Percentiles rank a stretch among this genome's conserved stretches.
These are phyloP conservation scores for Scolanthus callimorphus DNA, from an alignment of 92 coral and sea anemone species.

Conservation along the genomic window DNA sequence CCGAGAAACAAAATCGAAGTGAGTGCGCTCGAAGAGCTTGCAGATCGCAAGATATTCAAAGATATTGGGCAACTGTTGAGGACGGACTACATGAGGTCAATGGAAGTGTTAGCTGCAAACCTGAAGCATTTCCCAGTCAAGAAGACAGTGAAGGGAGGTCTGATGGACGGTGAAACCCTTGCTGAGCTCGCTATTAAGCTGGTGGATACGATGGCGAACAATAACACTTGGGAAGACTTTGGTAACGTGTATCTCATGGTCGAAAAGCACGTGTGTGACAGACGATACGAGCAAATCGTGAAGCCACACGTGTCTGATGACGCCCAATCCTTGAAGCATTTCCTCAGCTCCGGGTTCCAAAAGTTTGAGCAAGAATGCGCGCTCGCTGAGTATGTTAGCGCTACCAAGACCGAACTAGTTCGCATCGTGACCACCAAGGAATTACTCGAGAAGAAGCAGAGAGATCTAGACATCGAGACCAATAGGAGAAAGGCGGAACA, in stretches of 20 bases:
- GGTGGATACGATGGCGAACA: slow-evolving; percentile 20
- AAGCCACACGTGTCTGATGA: slow-evolving; percentile 12
- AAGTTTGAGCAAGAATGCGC: slow-evolving; percentile 31
- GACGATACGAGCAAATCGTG: slow-evolving; percentile 18
- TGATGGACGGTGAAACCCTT: slow-evolving; percentile 38
- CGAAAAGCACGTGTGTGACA: slow-evolving; percentile 35
- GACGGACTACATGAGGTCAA: slow-evolving; percentile 17
- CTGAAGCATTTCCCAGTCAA: slow-evolving; percentile 14
- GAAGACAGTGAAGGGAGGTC: slow-evolving; percentile 30
- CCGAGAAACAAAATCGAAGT: slow-evolving; percentile 41
- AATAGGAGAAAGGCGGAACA: slow-evolving; percentile 8
- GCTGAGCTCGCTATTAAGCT: slow-evolving; percentile 30
- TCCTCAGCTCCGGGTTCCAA: slow-evolving; percentile 5
- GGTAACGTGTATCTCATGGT: slow-evolving; percentile 38
- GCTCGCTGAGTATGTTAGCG: slow-evolving; percentile 16
- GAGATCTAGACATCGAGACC: slow-evolving; percentile 12
- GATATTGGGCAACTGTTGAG: slow-evolving; percentile 15
- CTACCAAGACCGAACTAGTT: slow-evolving; percentile 10
- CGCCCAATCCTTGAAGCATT: slow-evolving; percentile 4
- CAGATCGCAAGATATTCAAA: slow-evolving; percentile 14
- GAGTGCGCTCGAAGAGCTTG: slow-evolving; percentile 14
- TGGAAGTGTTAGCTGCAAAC: slow-evolving; percentile 9
- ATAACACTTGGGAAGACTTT: slow-evolving; percentile 27
- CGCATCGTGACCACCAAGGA: slow-evolving; percentile 13
- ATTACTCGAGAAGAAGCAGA: slow-evolving; percentile 20